A percentile compares a stretch with the other conserved stretches of the same genome.
These are phyloP conservation scores for Eurystomus gularis DNA, from an alignment of 2,113 vertebrate species.

Conservation along the genomic window DNA sequence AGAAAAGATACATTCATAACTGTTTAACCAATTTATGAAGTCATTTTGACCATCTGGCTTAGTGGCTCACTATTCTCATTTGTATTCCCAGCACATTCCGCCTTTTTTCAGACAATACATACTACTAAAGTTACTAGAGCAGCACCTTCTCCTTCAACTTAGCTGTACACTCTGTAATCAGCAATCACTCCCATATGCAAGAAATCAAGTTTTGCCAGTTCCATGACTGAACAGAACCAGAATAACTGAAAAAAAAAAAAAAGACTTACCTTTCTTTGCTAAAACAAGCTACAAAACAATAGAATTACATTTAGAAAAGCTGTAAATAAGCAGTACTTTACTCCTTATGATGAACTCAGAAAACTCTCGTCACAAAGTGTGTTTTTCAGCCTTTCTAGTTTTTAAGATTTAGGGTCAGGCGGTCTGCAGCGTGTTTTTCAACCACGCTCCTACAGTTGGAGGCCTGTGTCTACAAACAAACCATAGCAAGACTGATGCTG, in stretches of 20 bases:
- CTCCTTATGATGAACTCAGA: neutral
- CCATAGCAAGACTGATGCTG: neutral
- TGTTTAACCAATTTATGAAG: conserved; percentile 49
- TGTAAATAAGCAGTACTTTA: neutral
- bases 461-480: neutral
- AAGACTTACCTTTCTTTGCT: neutral
- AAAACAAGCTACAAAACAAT: neutral
- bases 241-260: neutral
- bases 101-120: conserved; percentile 11
- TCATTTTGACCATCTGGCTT: conserved; percentile 52
- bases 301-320: neutral
- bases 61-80: conserved; percentile 15
- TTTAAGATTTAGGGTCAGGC: too few species aligned
- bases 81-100: conserved; percentile 15
- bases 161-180: neutral
- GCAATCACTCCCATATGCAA: neutral
- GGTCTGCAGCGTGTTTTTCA: too few species aligned
- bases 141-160: neutral
- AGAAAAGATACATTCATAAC: conserved; percentile 25
- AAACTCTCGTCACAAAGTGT: neutral
- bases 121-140: conserved; percentile 2
- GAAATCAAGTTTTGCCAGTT: neutral
- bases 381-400: neutral
- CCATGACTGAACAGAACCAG: neutral
- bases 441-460: neutral